Percentiles rank a stretch among this genome's conserved stretches.
phyloP scores from a whole-genome alignment of 1,140 invertebrate species.

The Bombus fervidus region DNA sequence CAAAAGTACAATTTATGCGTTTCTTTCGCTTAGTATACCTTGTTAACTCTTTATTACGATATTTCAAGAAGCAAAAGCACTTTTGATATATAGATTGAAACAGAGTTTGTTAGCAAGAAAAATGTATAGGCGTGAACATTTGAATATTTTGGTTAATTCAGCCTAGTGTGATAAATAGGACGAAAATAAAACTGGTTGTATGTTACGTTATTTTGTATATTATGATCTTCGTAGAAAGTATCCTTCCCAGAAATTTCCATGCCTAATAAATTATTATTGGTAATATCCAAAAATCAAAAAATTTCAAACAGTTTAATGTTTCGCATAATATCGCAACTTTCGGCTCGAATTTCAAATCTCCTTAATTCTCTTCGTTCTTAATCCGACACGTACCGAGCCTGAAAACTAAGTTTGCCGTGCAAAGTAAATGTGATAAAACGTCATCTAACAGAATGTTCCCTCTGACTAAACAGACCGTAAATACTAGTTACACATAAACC shows the following conservation, averaged over 20 bases:
- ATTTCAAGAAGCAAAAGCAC: neutral
- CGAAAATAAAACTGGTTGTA: too few species aligned
- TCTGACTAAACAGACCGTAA: slow-evolving; percentile 7
- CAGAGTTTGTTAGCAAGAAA: neutral
- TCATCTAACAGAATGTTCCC: neutral
- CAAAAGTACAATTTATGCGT: neutral
- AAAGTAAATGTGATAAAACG: neutral
- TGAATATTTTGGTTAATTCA: too few species aligned
- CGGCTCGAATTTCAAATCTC: neutral
- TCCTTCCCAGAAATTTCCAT: too few species aligned
- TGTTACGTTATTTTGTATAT: too few species aligned
- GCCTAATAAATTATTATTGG: too few species aligned
- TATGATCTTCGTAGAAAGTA: neutral
- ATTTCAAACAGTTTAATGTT: neutral
- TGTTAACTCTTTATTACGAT: too few species aligned
- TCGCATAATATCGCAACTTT: neutral
- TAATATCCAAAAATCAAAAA: too few species aligned
- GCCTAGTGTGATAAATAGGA: too few species aligned
- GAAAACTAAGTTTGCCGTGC: neutral
- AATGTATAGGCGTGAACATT: neutral
- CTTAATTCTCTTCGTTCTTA: neutral
- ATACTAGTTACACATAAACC: slow-evolving; percentile 13
- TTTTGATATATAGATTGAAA: neutral
- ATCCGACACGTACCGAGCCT: neutral
- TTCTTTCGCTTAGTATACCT: too few species aligned